These are phyloP conservation scores for Tortricodes alternella DNA, from an alignment of 2,888 invertebrate species.

Conservation along the genomic window DNA sequence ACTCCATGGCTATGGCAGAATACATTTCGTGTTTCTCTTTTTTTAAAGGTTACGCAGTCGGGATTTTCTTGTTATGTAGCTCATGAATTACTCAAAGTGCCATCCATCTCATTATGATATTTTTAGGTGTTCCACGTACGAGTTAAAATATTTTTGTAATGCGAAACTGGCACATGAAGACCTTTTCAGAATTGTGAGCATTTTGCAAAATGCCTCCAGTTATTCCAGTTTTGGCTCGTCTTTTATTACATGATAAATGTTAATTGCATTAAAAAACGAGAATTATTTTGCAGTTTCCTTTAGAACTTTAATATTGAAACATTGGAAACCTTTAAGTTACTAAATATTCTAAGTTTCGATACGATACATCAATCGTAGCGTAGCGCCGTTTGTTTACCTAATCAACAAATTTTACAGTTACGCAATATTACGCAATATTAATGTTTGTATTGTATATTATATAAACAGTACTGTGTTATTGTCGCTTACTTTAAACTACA, in stretches of 20 bases:
- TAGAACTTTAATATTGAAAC: too few relatives aligned
- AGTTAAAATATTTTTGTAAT: not conserved
- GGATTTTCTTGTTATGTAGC: not conserved
- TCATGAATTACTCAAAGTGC: too few relatives aligned
- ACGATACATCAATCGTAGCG: not conserved
- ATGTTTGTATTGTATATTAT: constrained; percentile 30
- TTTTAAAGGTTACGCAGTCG: too few relatives aligned
- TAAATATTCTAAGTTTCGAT: not conserved
- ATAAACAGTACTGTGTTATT: constrained; percentile 26
- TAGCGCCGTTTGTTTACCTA: constrained; percentile 9
- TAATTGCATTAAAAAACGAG: too few relatives aligned
- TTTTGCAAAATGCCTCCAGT: not conserved
- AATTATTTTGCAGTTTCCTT: too few relatives aligned
- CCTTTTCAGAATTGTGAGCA: not conserved
- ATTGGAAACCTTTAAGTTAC: too few relatives aligned
- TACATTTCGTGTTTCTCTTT: not conserved
- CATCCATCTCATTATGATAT: not conserved
- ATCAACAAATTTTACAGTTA: constrained; percentile 16
- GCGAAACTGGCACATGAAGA: not conserved
- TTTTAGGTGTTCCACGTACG: not conserved
- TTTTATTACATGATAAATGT: too few relatives aligned
- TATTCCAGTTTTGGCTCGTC: not conserved
- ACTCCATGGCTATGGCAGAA: too few relatives aligned
- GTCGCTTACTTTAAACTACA: constrained; percentile 29
- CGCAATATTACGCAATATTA: constrained; percentile 18